Base-by-base conservation (phyloP, 2,797 vertebrate species). In the Eremophila alpestris region DNA sequence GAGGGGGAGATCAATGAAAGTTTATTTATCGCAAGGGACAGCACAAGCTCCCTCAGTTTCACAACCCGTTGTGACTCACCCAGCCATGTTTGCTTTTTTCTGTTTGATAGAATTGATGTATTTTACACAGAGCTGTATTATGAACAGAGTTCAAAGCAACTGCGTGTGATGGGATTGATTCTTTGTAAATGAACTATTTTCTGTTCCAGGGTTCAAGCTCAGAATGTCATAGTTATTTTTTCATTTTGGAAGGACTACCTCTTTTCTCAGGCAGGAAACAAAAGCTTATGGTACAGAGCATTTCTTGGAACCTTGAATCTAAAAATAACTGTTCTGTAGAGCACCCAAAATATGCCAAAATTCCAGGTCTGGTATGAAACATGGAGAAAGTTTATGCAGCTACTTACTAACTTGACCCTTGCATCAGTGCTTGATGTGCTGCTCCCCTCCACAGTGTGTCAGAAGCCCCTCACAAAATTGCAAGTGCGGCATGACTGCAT, bases 151-250 rank as follows among this genome's bases (percentile, higher is more conserved):
- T 80, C 56, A 84, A 65, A 87, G 65, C 49, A 71, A 32, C n/a
- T 79, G 1, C 5, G 1, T 68, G 64, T 5, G 16, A 32, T 81
- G 30, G 56, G 49, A 60, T 45, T 73, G 34, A 54, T 80, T 76
- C 46, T 58, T 89, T 74, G 34, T 92, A 83, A 94, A 87, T 62
- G n/a, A 94, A 67, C 30, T 64, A 12, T 64, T 89, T 80, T 80
- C 54, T 87, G 24, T 56, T 63, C 32, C 26, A 48, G 15, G 22
- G 34, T 41, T 85, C 38, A 85, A 92, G 18, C 45, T 90, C 46
- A 10, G 18, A 74, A 64, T 63, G 27, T 48, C 68, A 23, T 13
- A 67, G 70, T 84, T 43, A 84, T 29, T 67, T 49, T 76, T 58
- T 78, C 16, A 13, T 52, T 90, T 89, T 67, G 59, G 73, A 83